A percentile compares a stretch with the other conserved stretches of the same genome.
These are phyloP conservation scores for Hypotaenidia okinawae DNA, from an alignment of 2,797 vertebrate species.

Conservation along the genomic window DNA sequence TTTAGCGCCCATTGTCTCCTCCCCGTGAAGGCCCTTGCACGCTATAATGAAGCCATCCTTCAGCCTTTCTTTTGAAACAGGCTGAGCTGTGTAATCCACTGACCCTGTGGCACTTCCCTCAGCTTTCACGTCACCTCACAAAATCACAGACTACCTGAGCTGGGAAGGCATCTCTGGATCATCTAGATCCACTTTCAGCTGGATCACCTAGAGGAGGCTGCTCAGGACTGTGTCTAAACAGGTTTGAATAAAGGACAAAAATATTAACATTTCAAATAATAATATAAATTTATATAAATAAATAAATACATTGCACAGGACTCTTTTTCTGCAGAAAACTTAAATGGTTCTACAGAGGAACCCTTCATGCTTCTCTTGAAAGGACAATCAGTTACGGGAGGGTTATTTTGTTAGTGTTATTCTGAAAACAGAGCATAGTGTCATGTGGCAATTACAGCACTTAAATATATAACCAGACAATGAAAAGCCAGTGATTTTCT, in stretches of 20 bases:
- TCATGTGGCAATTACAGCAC: not conserved
- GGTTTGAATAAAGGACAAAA: not conserved
- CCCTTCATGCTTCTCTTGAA: not conserved
- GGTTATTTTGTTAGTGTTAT: not conserved
- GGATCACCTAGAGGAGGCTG: not conserved
- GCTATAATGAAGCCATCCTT: not conserved
- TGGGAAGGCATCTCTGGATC: not conserved
- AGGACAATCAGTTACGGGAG: not conserved
- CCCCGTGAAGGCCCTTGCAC: not conserved
- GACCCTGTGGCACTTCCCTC: not conserved
- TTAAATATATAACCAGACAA: not conserved
- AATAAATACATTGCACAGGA: not conserved
- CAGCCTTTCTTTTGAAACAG: not conserved
- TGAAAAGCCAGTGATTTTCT: not conserved
- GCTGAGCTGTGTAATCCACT: not conserved
- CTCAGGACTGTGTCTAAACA: not conserved
- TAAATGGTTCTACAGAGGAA: not conserved
- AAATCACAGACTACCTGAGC: not conserved
- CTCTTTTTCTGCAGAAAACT: not conserved
- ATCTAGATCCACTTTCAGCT: not conserved
- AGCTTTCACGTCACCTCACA: not conserved
- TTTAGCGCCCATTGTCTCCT: not conserved
- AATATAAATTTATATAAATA: not conserved
- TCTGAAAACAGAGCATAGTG: not conserved
- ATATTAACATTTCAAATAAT: not conserved